Percentiles rank a stretch among this genome's conserved stretches.
phyloP scores from a whole-genome alignment of 2,888 invertebrate species.

The Brachyptera putata region DNA sequence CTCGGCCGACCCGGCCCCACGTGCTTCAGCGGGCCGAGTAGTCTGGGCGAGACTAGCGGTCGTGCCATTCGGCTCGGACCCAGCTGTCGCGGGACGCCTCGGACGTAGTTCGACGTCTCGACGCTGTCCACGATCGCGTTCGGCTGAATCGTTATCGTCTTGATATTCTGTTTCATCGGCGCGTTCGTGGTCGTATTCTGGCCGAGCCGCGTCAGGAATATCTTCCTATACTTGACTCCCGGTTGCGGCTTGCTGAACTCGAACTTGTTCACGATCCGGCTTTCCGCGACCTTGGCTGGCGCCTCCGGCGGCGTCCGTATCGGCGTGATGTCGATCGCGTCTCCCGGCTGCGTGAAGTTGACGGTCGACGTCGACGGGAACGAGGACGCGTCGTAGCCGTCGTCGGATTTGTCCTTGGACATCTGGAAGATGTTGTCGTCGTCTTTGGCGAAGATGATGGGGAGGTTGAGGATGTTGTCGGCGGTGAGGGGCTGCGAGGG shows the following conservation, averaged over 20 bases:
- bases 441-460: conserved; percentile 39
- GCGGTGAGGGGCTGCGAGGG: conserved; percentile 33
- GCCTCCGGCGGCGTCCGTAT: not conserved
- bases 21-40: not conserved
- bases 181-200: not conserved
- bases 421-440: conserved; percentile 23
- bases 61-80: not conserved
- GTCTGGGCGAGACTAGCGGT: not conserved
- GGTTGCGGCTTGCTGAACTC: conserved; percentile 11
- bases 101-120: too few relatives aligned
- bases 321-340: not conserved
- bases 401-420: not conserved
- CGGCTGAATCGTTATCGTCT: too few relatives aligned
- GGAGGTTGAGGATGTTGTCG: conserved; percentile 38
- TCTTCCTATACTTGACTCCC: conserved; percentile 7
- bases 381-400: too few relatives aligned
- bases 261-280: conserved; percentile 3
- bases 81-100: too few relatives aligned
- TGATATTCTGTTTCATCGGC: too few relatives aligned
- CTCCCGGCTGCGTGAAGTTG: too few relatives aligned
- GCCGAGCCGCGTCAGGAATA: not conserved
- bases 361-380: not conserved
- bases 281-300: not conserved
- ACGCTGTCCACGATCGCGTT: too few relatives aligned
- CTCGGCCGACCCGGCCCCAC: not conserved